Conservation (phyloP, 2,888 invertebrate genomes). For the Alviniconcha strummeri region DNA sequence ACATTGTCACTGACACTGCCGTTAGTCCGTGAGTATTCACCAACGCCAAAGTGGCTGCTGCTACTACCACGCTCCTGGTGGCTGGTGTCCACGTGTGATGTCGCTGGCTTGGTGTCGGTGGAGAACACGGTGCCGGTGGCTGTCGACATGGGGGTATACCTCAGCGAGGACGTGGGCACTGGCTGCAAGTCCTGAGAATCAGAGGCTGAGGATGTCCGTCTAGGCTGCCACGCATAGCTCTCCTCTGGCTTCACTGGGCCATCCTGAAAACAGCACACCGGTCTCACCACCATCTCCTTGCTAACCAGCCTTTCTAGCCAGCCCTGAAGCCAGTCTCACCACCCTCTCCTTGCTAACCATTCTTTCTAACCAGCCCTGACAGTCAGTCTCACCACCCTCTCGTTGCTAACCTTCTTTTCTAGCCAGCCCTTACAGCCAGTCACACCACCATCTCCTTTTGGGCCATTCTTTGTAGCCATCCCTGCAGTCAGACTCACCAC, state of each 20-base stretch:
- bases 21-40: constrained; percentile 35
- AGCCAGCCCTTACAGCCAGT: too few species aligned
- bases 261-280: not conserved
- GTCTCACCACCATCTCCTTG: not conserved
- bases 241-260: constrained; percentile 30
- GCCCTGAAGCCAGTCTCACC: too few species aligned
- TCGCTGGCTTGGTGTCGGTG: not conserved
- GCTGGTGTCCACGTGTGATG: not conserved
- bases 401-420: too few species aligned
- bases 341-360: too few species aligned
- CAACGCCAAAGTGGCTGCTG: not conserved
- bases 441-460: too few species aligned
- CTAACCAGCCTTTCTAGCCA: too few species aligned
- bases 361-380: too few species aligned
- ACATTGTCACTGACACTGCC: constrained; percentile 37
- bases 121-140: constrained; percentile 4
- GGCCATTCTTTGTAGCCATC: too few species aligned
- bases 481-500: too few species aligned
- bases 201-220: constrained; percentile 9
- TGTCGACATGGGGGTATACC: constrained; percentile 14
- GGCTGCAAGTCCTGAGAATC: constrained; percentile 2
- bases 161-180: constrained; percentile 15
- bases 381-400: too few species aligned
- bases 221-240: constrained; percentile 38
- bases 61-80: too few species aligned